phyloP scores from a whole-genome alignment of 2,113 vertebrate species.

The Ptyas mucosa region DNA sequence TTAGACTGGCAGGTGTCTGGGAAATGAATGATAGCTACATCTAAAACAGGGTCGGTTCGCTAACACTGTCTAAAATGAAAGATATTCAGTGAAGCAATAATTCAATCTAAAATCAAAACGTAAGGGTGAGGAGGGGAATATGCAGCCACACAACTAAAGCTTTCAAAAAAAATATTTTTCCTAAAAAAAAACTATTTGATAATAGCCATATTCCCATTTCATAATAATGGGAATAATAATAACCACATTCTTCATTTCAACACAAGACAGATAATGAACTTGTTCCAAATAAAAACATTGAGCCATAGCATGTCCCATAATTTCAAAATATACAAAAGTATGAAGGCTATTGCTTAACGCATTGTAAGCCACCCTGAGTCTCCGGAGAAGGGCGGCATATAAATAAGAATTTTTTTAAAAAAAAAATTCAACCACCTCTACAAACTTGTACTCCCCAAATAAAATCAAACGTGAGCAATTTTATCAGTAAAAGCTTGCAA shows the following conservation, averaged over 20 bases:
- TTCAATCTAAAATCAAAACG: neutral
- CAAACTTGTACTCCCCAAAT: neutral
- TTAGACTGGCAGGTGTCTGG: neutral
- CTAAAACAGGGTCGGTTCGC: neutral
- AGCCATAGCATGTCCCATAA: too few species aligned
- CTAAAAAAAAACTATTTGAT: neutral
- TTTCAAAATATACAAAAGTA: too few species aligned
- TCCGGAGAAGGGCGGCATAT: too few species aligned
- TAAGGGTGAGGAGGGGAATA: too few species aligned
- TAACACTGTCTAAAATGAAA: neutral
- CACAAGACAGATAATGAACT: neutral
- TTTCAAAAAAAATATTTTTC: neutral
- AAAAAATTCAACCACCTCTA: too few species aligned
- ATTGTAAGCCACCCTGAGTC: too few species aligned
- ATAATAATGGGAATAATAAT: too few species aligned
- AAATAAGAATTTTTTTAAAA: too few species aligned
- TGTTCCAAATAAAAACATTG: neutral
- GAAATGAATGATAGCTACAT: neutral
- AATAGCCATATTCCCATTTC: neutral
- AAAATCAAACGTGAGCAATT: neutral
- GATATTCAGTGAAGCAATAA: neutral
- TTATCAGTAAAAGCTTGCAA: neutral
- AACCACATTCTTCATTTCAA: neutral
- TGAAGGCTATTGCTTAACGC: too few species aligned
- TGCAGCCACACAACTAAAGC: neutral